Evolutionary conservation across 2,888 invertebrate species (phyloP).

Genomic region (Aphodius granarius): DNA sequence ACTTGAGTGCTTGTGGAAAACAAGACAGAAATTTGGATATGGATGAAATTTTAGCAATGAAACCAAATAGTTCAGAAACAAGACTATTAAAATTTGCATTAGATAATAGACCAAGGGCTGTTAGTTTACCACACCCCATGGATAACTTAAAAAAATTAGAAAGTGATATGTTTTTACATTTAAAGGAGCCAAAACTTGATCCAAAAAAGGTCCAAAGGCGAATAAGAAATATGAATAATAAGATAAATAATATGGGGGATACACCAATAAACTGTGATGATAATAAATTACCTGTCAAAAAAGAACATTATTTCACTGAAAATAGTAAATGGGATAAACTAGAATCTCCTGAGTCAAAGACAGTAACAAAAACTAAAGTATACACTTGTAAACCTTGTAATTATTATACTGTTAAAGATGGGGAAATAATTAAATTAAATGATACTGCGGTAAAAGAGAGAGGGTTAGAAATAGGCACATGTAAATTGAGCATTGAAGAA

Average conservation of each 20-base stretch:
- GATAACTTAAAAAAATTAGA: constrained; percentile 58
- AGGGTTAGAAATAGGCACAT: constrained; percentile 53
- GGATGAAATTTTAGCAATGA: constrained; percentile 35
- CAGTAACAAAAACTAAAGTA: constrained; percentile 12
- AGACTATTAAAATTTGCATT: constrained; percentile 46
- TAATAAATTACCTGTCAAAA: constrained; percentile 25
- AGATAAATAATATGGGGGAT: constrained; percentile 29
- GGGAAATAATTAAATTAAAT: constrained; percentile 55
- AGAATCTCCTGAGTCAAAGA: constrained; percentile 9
- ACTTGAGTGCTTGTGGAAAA: too few species aligned
- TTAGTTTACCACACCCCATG: constrained; percentile 54
- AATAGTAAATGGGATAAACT: constrained; percentile 52
- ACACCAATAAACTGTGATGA: constrained; percentile 2
- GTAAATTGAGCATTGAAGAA: constrained; percentile 58
- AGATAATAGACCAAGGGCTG: constrained; percentile 25
- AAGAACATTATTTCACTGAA: constrained; percentile 31
- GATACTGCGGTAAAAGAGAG: constrained; percentile 44
- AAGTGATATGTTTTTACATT: constrained; percentile 55
- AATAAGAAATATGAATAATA: constrained; percentile 49
- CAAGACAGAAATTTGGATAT: constrained; percentile 11
- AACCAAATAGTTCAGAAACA: constrained; percentile 47
- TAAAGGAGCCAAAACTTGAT: constrained; percentile 51
- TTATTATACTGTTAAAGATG: constrained; percentile 58
- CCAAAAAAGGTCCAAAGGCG: constrained; percentile 56
- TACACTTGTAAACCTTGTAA: constrained; percentile 47